A percentile compares a stretch with the other conserved stretches of the same genome.
phyloP scores from a whole-genome alignment of 2,797 vertebrate genomes.

The Myotis myotis region DNA sequence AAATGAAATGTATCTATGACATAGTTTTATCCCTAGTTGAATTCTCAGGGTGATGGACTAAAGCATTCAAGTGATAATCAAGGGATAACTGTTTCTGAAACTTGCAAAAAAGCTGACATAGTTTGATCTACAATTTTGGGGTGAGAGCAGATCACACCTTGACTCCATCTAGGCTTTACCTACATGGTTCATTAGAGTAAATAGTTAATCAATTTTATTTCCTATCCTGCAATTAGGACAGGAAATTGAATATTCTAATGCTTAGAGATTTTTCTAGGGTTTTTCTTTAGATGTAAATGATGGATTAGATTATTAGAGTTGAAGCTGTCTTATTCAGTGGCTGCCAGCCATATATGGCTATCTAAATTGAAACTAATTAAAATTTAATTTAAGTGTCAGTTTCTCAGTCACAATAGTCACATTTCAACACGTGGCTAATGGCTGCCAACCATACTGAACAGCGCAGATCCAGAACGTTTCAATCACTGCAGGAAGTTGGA shows the following conservation, averaged over 20 bases:
- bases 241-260: not conserved
- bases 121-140: not conserved
- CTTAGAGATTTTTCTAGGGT: not conserved
- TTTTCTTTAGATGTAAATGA: not conserved
- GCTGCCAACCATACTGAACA: not conserved
- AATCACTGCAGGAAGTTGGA: not conserved
- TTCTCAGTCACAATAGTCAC: not conserved
- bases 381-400: not conserved
- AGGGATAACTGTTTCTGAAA: slow-evolving; percentile 8
- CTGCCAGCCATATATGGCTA: not conserved
- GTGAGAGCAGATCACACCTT: not conserved
- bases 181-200: not conserved
- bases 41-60: not conserved
- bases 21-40: not conserved
- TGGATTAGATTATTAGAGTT: not conserved
- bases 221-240: not conserved
- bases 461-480: not conserved
- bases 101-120: not conserved
- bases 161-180: not conserved
- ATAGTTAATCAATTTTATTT: not conserved
- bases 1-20: not conserved
- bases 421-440: not conserved
- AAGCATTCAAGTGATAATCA: not conserved
- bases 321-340: not conserved
- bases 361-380: slow-evolving; percentile 6